These are phyloP conservation scores for Lasioglossum calceatum DNA, from an alignment of 2,888 invertebrate species.

Conservation along the genomic window DNA sequence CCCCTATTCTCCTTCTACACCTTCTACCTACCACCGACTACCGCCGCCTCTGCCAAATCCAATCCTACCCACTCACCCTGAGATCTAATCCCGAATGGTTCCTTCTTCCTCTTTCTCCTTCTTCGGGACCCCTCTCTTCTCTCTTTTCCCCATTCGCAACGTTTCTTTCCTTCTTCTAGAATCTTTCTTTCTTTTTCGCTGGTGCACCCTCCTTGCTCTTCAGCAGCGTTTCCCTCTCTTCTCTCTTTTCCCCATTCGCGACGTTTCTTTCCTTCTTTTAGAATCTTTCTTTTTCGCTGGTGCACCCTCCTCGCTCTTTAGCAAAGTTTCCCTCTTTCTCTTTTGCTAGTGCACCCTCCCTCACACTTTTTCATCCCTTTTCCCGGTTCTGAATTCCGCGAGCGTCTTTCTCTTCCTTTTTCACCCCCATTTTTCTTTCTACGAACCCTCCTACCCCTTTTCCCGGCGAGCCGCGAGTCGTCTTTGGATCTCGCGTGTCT, in stretches of 20 bases:
- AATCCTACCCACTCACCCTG: conserved; percentile 75
- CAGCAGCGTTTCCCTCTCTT: not conserved
- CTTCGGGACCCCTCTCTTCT: not conserved
- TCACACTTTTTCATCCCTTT: conserved; percentile 31
- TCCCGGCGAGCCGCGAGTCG: not conserved
- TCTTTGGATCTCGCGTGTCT: conserved; percentile 45
- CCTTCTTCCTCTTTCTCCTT: not conserved
- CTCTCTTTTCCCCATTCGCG: not conserved
- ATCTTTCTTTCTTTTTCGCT: not conserved
- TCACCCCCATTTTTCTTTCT: conserved; percentile 31
- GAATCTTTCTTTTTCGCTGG: not conserved
- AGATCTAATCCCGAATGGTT: conserved; percentile 68
- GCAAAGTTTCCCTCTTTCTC: conserved; percentile 3
- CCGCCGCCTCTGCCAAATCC: conserved; percentile 76
- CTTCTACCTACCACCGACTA: conserved; percentile 64
- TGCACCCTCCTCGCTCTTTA: not conserved
- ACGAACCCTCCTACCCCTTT: conserved; percentile 9
- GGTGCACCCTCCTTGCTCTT: not conserved
- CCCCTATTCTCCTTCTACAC: conserved; percentile 54
- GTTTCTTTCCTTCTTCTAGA: not conserved
- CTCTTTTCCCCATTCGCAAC: not conserved
- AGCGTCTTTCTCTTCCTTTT: conserved; percentile 36
- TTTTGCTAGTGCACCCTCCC: not conserved
- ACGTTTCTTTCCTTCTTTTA: not conserved
- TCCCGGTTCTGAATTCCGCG: conserved; percentile 40